A percentile compares a stretch with the other conserved stretches of the same genome.
These are phyloP conservation scores for Hemichromis elongatus DNA, from an alignment of 2,113 vertebrate species.

Conservation along the genomic window DNA sequence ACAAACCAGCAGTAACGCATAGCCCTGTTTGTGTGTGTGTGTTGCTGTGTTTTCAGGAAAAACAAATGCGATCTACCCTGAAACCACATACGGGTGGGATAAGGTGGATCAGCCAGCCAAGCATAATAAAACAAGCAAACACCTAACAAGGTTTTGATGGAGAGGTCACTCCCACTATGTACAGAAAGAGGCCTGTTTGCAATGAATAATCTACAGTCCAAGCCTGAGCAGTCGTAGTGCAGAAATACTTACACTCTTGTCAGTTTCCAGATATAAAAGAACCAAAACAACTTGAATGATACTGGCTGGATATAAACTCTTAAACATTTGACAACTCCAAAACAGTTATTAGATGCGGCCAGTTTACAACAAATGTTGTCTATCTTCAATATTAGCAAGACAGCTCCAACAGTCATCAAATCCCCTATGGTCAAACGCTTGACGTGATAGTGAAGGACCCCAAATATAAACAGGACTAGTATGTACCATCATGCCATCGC, in stretches of 20 bases:
- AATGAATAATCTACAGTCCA: not conserved
- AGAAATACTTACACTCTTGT: not conserved
- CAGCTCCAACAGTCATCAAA: not conserved
- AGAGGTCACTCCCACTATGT: not conserved
- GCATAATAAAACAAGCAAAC: constrained; percentile 13
- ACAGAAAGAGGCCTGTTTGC: not conserved
- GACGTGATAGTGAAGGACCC: not conserved
- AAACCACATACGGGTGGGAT: not conserved
- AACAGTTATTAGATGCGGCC: too few relatives aligned
- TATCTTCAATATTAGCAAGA: not conserved
- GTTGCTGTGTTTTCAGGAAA: constrained; percentile 32
- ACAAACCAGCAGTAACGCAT: not conserved
- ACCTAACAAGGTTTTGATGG: constrained; percentile 15
- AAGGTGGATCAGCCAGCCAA: constrained; percentile 18
- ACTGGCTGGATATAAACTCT: not conserved
- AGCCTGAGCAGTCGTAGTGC: not conserved
- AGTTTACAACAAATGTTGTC: not conserved
- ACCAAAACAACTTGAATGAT: not conserved
- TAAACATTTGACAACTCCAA: not conserved
- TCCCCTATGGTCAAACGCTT: not conserved
- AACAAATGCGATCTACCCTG: constrained; percentile 17
- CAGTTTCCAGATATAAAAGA: not conserved
- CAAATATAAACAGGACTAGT: not conserved
- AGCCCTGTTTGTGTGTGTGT: not conserved
- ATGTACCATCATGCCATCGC: not conserved